Evolutionary conservation across 1,140 invertebrate genomes (phyloP), one percentile per base, ranked within the genome.

Genomic region (Monomorium pharaonis): DNA sequence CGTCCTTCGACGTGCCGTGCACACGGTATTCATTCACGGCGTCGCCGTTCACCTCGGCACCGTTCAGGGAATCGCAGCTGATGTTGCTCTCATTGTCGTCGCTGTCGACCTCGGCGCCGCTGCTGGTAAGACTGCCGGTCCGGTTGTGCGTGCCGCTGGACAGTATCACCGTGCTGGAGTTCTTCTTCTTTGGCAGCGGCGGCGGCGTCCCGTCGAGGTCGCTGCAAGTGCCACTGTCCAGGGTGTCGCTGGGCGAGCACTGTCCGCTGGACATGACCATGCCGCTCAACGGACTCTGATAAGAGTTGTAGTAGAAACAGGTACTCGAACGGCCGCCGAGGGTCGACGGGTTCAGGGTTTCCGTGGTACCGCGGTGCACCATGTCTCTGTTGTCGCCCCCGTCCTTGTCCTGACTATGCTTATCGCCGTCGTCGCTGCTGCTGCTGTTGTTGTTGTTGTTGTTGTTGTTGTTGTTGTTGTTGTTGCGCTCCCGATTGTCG

Each of bases 191-290:
- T 0, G 96, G 96, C 44, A 97, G 90, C n/a, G 96, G 96, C 44
- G 97, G 97, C 56, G 97, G 97, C 12, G 97, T 97, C 2, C 96
- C 96, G 90, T 98, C 97, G 74, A 98, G 94, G 91, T 98, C 98
- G 91, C 97, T 98, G 94, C 97, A 97, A 10, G 97, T 98, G 21
- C 97, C 97, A 75, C 97, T 98, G 94, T 98, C 97, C 83, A 98
- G 89, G 0, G 97, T 97, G 84, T 98, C 97, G 83, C 96, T 96
- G 0, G 97, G 97, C 47, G 97, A 98, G 81, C 97, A 97, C 90
- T 98, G 97, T 0, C 97, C 97, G 91, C 97, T 97, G 6, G 97
- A 96, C 95, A 97, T 97, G 21, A 97, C 94, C 91, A 93, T 93
- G 9, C 88, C 90, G n/a, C 72, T 75, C 5, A 93, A 75, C 1